Percentiles rank a stretch among this genome's conserved stretches.
Conservation (phyloP, 2,113 vertebrate species). For the Passer domesticus region DNA sequence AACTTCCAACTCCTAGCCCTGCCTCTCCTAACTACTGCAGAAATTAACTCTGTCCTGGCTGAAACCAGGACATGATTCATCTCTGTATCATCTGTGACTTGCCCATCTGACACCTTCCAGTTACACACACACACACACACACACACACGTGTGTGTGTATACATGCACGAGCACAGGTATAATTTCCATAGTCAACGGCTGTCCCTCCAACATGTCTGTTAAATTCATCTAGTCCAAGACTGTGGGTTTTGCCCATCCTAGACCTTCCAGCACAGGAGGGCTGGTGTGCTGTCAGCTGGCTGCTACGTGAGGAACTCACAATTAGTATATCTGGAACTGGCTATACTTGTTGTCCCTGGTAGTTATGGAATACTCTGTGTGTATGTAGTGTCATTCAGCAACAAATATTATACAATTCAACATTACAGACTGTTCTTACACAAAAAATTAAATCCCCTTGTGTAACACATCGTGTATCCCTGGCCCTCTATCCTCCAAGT, state of each 20-base stretch:
- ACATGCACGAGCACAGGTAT: neutral
- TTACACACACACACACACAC: too few relatives aligned
- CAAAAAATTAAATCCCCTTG: neutral
- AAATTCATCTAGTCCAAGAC: neutral
- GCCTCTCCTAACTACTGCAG: neutral
- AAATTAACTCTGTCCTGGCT: neutral
- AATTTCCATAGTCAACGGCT: neutral
- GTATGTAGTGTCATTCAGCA: neutral
- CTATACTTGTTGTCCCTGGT: too few relatives aligned
- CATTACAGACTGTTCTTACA: neutral
- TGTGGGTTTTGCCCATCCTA: neutral
- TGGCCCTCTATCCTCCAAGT: neutral
- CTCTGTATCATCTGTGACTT: neutral
- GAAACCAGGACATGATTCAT: neutral
- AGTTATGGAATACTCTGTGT: neutral
- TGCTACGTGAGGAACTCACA: neutral
- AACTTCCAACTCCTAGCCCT: neutral
- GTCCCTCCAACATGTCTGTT: neutral
- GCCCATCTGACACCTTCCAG: neutral
- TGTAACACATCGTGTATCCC: accelerated
- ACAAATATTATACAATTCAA: neutral
- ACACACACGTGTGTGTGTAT: accelerated
- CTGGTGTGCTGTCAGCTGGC: neutral
- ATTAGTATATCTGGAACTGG: neutral
- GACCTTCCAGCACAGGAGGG: neutral